These are phyloP conservation scores for Garrulus glandarius DNA, from an alignment of 2,797 vertebrate species.

Conservation along the genomic window DNA sequence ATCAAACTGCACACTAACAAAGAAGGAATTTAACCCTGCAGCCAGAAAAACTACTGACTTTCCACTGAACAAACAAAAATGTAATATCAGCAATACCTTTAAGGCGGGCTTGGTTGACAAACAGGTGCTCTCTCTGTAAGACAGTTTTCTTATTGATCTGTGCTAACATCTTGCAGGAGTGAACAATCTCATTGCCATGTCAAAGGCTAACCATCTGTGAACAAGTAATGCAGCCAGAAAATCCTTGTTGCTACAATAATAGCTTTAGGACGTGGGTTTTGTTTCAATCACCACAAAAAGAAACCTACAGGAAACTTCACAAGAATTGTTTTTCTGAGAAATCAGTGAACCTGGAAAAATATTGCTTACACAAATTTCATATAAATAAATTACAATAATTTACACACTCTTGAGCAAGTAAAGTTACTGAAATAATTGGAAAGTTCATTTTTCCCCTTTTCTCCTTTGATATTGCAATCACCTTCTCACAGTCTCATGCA, in stretches of 20 bases:
- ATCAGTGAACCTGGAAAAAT: not conserved
- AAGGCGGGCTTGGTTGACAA: conserved; percentile 50
- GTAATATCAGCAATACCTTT: conserved; percentile 43
- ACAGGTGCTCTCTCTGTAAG: conserved; percentile 50
- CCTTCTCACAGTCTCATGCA: not conserved
- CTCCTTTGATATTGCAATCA: not conserved
- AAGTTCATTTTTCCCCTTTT: not conserved
- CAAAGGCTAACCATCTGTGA: conserved; percentile 69
- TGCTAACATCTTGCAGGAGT: conserved; percentile 54
- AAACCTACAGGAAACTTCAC: not conserved
- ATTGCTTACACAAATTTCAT: not conserved
- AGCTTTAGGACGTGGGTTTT: conserved; percentile 16
- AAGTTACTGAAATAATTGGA: not conserved
- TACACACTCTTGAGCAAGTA: not conserved
- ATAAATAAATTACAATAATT: not conserved
- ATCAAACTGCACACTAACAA: not conserved
- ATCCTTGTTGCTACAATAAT: conserved; percentile 46
- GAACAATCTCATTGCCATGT: conserved; percentile 59
- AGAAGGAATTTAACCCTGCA: not conserved
- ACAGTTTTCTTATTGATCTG: conserved; percentile 67
- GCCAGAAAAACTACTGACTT: not conserved
- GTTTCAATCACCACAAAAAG: conserved; percentile 29
- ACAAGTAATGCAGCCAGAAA: conserved; percentile 58
- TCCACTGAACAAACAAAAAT: conserved; percentile 5
- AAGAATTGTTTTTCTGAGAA: not conserved